These are phyloP conservation scores for Engraulis encrasicolus DNA, from an alignment of 2,113 vertebrate genomes.

Conservation along the genomic window DNA sequence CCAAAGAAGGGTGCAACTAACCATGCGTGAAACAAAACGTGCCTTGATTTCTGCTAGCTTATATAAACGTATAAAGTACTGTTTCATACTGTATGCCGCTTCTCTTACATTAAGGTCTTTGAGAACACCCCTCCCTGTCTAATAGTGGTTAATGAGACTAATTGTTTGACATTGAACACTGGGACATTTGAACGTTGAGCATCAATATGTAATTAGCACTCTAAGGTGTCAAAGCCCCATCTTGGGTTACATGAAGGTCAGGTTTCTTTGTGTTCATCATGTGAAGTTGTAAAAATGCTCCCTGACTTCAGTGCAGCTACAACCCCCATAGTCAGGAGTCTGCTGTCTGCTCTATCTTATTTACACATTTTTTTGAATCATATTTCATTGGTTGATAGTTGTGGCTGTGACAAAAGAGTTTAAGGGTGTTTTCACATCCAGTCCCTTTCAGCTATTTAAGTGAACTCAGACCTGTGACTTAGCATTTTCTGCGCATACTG, in stretches of 20 bases:
- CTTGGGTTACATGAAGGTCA: slow-evolving; percentile 43
- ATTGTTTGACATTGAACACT: slow-evolving; percentile 14
- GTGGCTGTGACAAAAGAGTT: not conserved
- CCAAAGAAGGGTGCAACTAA: too few species aligned
- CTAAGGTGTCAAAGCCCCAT: not conserved
- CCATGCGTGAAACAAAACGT: too few species aligned
- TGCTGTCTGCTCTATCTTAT: not conserved
- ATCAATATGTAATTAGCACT: slow-evolving; percentile 12
- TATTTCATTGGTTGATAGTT: not conserved
- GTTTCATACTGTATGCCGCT: not conserved
- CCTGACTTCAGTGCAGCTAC: not conserved
- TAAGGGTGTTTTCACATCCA: too few species aligned
- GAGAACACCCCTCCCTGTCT: not conserved
- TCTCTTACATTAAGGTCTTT: too few species aligned
- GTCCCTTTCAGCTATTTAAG: too few species aligned
- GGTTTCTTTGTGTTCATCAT: slow-evolving; percentile 11
- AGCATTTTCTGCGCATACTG: too few species aligned
- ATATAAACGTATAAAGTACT: too few species aligned
- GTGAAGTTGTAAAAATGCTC: not conserved
- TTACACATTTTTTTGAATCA: not conserved
- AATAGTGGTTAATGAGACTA: not conserved
- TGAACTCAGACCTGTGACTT: too few species aligned
- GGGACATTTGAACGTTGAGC: slow-evolving; percentile 3
- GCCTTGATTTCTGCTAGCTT: too few species aligned
- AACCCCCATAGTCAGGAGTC: not conserved